Evolutionary conservation across 2,113 vertebrate species (phyloP).

Genomic region (Stegostoma tigrinum): DNA sequence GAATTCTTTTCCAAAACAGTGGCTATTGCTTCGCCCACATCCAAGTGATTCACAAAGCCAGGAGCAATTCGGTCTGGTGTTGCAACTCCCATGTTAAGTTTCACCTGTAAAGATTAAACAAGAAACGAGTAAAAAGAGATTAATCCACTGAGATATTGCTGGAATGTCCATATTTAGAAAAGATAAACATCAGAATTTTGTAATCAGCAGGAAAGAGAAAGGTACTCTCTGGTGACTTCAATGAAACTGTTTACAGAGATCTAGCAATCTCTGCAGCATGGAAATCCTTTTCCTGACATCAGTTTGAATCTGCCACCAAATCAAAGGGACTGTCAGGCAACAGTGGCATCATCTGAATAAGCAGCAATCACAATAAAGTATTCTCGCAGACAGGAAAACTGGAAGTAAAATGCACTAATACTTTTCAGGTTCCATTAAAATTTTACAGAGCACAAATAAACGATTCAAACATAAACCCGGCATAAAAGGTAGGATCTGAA

Average conservation of each 20-base stretch:
- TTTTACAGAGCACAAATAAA: background rate
- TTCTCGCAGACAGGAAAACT: background rate
- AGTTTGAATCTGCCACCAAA: background rate
- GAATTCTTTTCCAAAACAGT: constrained; percentile 55
- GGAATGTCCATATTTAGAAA: background rate
- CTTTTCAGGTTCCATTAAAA: background rate
- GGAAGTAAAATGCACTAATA: background rate
- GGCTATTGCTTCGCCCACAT: constrained; percentile 62
- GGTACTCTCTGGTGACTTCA: background rate
- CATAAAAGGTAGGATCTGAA: background rate
- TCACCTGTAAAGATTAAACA: constrained; percentile 54
- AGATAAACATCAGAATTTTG: background rate
- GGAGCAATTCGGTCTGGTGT: constrained; percentile 57
- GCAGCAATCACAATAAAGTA: background rate
- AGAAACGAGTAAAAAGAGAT: background rate
- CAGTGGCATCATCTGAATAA: background rate
- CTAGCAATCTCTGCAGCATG: background rate
- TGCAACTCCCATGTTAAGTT: constrained; percentile 64
- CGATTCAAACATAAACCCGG: background rate
- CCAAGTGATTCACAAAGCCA: constrained; percentile 64
- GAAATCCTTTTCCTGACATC: background rate
- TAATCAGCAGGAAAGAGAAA: background rate
- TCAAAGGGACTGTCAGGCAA: background rate
- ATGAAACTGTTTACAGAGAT: background rate
- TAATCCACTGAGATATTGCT: background rate